Base-by-base conservation (phyloP, 2,113 vertebrate genomes). In the Thinocorus orbignyianus region DNA sequence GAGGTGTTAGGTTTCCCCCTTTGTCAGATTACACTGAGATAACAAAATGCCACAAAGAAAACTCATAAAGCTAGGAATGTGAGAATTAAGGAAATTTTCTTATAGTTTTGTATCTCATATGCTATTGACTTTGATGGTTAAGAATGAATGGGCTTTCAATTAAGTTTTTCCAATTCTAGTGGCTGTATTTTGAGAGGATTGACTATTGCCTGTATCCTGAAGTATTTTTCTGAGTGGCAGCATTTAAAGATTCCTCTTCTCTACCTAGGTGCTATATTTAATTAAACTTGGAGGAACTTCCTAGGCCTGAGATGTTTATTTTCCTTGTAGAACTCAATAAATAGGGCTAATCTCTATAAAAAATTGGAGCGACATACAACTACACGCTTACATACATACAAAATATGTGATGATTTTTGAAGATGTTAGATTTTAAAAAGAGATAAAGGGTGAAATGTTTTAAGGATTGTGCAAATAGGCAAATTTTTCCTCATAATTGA, bases 321-420 rank as follows among this genome's bases (percentile, higher is more conserved):
- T 95, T 71, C 15, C 18, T 52, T 57, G 22, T 41, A 72, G 48
- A 90, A 23, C 26, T 85, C 60, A 64, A 80, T 87, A 58, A 95
- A 81, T 13, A 72, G 24, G 44, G 94, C 76, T 94, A 92, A 92
- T 88, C 17, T 69, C 76, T 48, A 72, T 61, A 90, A 86, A 76
- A 17, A 86, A 46, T 9, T 74, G 41, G 18, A 82, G 10, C 49
- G 85, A 82, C 37, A 88, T 78, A 76, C 33, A 82, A 14, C 5
- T 7, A 89, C 42, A 85, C 18, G 44, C 6, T 35, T 90, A 18
- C 2, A 44, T n/a, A 23, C 1, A 46, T 7, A 60, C 15, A 85
- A 87, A 57, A 2, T 66, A 7, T 68, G 35, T 62, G 33, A 71
- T 58, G n/a, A 76, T 22, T 76, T 73, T 46, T 79, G 42, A 72